phyloP scores from a whole-genome alignment of 2,888 invertebrate species.

The Plebejus argus region DNA sequence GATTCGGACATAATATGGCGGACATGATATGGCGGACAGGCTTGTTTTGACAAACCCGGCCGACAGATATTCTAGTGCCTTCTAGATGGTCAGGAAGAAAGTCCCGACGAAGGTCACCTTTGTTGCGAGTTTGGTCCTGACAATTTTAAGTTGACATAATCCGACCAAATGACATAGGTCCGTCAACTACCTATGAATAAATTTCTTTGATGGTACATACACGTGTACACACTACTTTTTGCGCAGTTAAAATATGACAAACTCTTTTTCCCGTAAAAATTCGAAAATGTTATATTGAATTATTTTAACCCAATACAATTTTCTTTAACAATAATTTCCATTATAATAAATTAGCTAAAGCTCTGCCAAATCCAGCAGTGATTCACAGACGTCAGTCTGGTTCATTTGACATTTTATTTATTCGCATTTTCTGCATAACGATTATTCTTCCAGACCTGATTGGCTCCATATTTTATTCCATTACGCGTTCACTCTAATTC shows the following conservation, averaged over 20 bases:
- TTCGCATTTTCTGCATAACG: constrained; percentile 32
- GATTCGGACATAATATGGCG: too few relatives aligned
- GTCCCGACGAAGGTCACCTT: too few relatives aligned
- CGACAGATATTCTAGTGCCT: too few relatives aligned
- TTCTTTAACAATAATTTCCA: constrained; percentile 14
- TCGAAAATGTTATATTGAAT: not conserved
- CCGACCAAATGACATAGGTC: too few relatives aligned
- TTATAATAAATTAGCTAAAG: constrained; percentile 18
- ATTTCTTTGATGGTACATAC: too few relatives aligned
- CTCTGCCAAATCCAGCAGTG: constrained; percentile 29
- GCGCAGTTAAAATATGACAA: too few relatives aligned
- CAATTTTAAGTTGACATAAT: too few relatives aligned
- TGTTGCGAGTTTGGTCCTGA: too few relatives aligned
- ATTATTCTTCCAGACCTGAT: constrained; percentile 31
- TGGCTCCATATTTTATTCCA: constrained; percentile 20
- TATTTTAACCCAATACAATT: constrained; percentile 14
- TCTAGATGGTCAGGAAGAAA: too few relatives aligned
- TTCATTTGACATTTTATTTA: constrained; percentile 33
- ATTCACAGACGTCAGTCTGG: constrained; percentile 31
- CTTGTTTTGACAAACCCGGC: too few relatives aligned
- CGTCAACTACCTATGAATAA: too few relatives aligned
- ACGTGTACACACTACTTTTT: not conserved
- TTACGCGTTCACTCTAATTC: not conserved
- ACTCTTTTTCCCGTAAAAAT: not conserved
- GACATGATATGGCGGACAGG: too few relatives aligned